These are phyloP conservation scores for Pecten maximus DNA, from an alignment of 2,888 invertebrate genomes.

Conservation along the genomic window DNA sequence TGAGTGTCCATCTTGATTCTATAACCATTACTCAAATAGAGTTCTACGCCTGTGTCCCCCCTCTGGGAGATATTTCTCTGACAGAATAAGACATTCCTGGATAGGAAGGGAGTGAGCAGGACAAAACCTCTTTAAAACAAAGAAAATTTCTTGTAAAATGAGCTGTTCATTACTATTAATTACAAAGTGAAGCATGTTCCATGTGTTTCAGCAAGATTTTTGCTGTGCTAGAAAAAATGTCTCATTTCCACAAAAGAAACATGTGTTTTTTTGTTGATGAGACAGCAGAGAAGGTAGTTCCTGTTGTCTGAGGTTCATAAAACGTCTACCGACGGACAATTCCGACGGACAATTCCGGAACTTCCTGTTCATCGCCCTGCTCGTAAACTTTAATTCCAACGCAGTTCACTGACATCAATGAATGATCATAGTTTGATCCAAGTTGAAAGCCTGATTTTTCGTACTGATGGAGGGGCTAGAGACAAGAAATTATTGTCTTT, in stretches of 20 bases:
- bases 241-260: not conserved
- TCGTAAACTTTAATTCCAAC: constrained; percentile 1
- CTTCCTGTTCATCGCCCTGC: not conserved
- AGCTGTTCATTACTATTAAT: not conserved
- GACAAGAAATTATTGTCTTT: not conserved
- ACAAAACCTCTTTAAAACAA: not conserved
- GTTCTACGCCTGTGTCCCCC: not conserved
- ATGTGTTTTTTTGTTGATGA: not conserved
- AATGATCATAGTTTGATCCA: constrained; percentile 15
- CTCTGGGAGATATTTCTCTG: not conserved
- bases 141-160: constrained; percentile 11
- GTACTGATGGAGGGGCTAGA: not conserved
- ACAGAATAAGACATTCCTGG: not conserved
- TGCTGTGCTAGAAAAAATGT: not conserved
- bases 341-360: not conserved
- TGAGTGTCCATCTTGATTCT: constrained; percentile 23
- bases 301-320: not conserved
- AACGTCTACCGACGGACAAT: not conserved
- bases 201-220: constrained; percentile 13
- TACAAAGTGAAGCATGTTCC: not conserved
- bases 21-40: not conserved
- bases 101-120: not conserved
- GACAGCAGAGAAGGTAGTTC: not conserved
- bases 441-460: not conserved
- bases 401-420: not conserved